phyloP scores from a whole-genome alignment of 2,797 vertebrate species.

The Scyliorhinus canicula region DNA sequence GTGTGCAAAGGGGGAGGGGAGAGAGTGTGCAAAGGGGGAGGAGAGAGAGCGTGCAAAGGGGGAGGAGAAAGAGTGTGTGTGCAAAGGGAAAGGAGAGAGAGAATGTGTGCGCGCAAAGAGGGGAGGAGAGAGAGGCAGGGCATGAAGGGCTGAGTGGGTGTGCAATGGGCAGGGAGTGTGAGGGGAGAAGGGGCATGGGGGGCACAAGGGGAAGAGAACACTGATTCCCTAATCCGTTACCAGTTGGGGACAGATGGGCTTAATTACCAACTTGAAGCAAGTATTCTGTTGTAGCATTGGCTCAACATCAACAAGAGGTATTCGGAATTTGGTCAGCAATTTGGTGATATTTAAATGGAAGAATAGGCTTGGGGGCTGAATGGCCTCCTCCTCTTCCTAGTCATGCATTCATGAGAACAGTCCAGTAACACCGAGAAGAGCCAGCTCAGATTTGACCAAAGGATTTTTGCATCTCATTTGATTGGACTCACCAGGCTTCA shows the following conservation, averaged over 20 bases:
- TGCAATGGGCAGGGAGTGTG: not conserved
- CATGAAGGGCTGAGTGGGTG: not conserved
- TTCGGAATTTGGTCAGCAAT: not conserved
- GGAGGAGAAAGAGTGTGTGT: no score
- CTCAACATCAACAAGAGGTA: no score
- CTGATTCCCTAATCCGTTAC: no score
- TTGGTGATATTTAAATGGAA: not conserved
- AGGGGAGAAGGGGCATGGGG: not conserved
- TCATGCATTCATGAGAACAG: not conserved
- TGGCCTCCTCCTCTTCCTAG: not conserved
- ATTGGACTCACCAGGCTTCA: slow-evolving; percentile 36
- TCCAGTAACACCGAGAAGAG: not conserved
- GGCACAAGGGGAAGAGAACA: not conserved
- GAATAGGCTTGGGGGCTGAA: no score
- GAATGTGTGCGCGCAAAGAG: not conserved
- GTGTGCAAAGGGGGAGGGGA: no score
- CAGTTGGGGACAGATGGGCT: no score
- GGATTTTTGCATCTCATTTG: not conserved
- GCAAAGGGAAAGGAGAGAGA: not conserved
- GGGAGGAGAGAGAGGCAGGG: not conserved
- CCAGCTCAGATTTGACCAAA: not conserved
- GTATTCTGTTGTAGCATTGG: no score
- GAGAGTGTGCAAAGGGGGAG: no score
- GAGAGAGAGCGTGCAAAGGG: no score
- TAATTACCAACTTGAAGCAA: no score